These are phyloP conservation scores for Catostomus latipinnis DNA, from an alignment of 2,797 vertebrate genomes.

Conservation along the genomic window DNA sequence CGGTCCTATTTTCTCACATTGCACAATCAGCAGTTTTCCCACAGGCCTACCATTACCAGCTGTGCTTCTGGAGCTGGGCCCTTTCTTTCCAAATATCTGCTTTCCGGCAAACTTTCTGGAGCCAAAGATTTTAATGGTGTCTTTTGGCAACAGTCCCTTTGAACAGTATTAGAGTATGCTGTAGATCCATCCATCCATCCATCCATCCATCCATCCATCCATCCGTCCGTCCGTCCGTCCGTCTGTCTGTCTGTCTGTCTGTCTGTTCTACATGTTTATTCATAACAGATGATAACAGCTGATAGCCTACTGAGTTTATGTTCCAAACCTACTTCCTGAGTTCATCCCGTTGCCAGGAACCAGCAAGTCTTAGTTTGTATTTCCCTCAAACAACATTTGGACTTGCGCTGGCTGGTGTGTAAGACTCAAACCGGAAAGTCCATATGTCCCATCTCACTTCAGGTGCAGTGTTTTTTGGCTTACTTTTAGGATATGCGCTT, in stretches of 20 bases:
- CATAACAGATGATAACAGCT: slow-evolving; percentile 10
- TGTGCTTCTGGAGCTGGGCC: slow-evolving; percentile 62
- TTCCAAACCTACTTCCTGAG: slow-evolving; percentile 74
- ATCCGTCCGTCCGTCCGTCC: background rate
- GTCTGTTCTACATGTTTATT: slow-evolving; percentile 23
- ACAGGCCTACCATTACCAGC: slow-evolving; percentile 63
- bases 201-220: background rate
- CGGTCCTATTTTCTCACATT: slow-evolving; percentile 33
- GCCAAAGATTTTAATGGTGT: too few species aligned
- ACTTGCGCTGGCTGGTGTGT: slow-evolving; percentile 64
- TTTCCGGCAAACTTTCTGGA: slow-evolving; percentile 47
- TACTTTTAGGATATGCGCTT: slow-evolving; percentile 50
- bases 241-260: slow-evolving; percentile 45
- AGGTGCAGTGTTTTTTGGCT: slow-evolving; percentile 61
- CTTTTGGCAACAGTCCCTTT: too few species aligned
- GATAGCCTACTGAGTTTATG: slow-evolving; percentile 61
- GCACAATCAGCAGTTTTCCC: slow-evolving; percentile 58
- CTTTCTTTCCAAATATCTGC: slow-evolving; percentile 59
- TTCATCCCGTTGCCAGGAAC: slow-evolving; percentile 62
- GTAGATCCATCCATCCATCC: too few species aligned
- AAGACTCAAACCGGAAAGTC: slow-evolving; percentile 51
- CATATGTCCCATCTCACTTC: slow-evolving; percentile 62
- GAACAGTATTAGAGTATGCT: too few species aligned
- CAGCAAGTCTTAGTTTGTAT: slow-evolving; percentile 66
- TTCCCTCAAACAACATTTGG: slow-evolving; percentile 68